Conservation (phyloP, 92 coral and sea anemone genomes). For the Porites rus region DNA sequence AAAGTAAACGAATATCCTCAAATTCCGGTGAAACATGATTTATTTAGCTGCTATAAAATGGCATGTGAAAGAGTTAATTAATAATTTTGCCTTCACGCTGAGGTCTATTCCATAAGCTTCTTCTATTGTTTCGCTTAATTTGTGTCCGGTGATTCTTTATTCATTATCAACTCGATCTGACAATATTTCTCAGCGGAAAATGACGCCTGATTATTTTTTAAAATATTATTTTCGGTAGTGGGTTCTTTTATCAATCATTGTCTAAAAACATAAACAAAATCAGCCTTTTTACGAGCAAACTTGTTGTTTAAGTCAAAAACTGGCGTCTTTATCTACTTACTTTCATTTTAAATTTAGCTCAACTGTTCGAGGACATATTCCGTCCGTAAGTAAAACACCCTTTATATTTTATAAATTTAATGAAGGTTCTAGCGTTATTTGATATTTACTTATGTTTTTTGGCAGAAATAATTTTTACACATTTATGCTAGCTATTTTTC, state of each 20-base stretch:
- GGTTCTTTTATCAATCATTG: conserved; percentile 17
- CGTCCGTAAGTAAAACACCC: not conserved
- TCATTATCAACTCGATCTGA: not conserved
- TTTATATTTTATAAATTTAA: not conserved
- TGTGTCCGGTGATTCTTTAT: conserved; percentile 38
- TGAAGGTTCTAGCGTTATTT: not conserved
- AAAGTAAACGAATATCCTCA: not conserved
- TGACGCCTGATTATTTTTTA: not conserved
- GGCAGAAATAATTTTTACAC: not conserved
- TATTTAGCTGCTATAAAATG: not conserved
- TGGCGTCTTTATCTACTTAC: not conserved
- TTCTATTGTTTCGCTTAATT: conserved; percentile 18
- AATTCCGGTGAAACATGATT: conserved; percentile 4
- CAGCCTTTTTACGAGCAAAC: not conserved
- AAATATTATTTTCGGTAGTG: conserved; percentile 20
- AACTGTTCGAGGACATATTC: not conserved
- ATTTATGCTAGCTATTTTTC: not conserved
- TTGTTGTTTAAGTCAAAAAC: conserved; percentile 9
- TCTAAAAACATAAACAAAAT: conserved; percentile 7
- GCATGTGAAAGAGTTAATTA: conserved; percentile 28
- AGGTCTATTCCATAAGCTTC: not conserved
- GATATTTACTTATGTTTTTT: not conserved
- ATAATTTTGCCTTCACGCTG: not conserved
- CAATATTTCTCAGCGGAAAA: conserved; percentile 22
- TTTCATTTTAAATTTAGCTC: not conserved